phyloP scores from a whole-genome alignment of 2,113 vertebrate species.

The Ochotona curzoniae region DNA sequence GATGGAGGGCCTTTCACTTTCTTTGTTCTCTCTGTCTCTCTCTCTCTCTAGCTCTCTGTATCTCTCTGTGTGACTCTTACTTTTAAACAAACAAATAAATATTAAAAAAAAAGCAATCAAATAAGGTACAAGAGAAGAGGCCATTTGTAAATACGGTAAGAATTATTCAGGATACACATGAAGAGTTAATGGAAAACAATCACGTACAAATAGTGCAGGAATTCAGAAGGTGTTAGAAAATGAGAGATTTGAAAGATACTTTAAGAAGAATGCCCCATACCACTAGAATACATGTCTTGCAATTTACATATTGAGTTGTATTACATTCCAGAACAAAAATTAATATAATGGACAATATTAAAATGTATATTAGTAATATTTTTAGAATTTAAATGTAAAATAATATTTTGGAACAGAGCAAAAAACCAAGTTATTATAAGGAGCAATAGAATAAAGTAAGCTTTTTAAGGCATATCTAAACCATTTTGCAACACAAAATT shows the following conservation, averaged over 20 bases:
- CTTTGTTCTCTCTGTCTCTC: too few species aligned
- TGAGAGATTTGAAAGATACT: background rate
- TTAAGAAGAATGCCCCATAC: background rate
- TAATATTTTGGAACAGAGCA: background rate
- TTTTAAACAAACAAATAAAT: too few species aligned
- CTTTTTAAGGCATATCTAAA: background rate
- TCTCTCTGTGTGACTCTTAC: too few species aligned
- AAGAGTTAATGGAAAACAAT: background rate
- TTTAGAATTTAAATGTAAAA: constrained; percentile 14
- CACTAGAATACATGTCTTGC: background rate
- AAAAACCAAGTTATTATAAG: background rate
- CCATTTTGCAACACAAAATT: constrained; percentile 3
- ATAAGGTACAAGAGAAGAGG: background rate
- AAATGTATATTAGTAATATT: background rate
- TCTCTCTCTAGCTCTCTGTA: too few species aligned
- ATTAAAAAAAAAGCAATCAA: too few species aligned
- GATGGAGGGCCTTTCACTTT: too few species aligned
- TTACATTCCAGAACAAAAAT: background rate
- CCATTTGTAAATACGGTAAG: background rate
- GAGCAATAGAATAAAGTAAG: background rate
- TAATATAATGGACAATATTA: background rate
- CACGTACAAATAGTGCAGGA: background rate
- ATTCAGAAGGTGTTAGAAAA: background rate
- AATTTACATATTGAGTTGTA: background rate
- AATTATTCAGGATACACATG: background rate